Evolutionary conservation across 2,888 invertebrate genomes (phyloP), one percentile per base, ranked within the genome.

Genomic region (Harmothoe impar): DNA sequence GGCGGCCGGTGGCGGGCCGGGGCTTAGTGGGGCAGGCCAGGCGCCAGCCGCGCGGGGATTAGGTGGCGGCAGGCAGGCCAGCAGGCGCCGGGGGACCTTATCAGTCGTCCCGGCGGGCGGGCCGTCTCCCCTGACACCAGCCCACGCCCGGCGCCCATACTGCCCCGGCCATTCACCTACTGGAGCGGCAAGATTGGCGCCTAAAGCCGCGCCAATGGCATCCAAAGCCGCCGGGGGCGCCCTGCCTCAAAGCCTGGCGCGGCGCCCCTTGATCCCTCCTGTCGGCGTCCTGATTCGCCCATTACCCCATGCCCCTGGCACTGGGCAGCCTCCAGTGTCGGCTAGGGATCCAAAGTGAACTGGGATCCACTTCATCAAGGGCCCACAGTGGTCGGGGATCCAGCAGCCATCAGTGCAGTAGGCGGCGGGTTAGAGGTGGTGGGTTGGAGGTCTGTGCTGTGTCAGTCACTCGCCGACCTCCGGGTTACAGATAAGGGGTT

Each of bases 181-280:
- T 72, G 72, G 25, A 72, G 72, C 72, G 72, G 72, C 72, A 72
- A 72, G 72, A 72, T 72, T 72, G 72, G 72, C 72, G 72, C 72
- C 72, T 31, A 72, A 72, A 72, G 72, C 72, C 72, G 72, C 29
- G 72, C 72, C 29, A 29, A 25, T 31, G 72, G 72, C 72, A 72
- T 25, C 72, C 25, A 72, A 72, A 72, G 72, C 29, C 72, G 72
- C 29, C 72, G 12, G 25, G 72, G 72, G 72, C 62, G 72, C 15
- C 29, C 72, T 23, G 72, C 25, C 20, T 3, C 15, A 72, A 7
- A 29, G 72, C 5, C 72, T 15, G 72, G 72, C 29, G 29, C n/a
- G 72, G 72, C 72, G 72, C 72, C 29, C 43, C 43, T 43, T 43
- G 62, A 20, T 20, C 62, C 62, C 62, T 62, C 62, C 72, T 72